phyloP scores from a whole-genome alignment of 1,140 invertebrate genomes.

The Trichonephila clavata region DNA sequence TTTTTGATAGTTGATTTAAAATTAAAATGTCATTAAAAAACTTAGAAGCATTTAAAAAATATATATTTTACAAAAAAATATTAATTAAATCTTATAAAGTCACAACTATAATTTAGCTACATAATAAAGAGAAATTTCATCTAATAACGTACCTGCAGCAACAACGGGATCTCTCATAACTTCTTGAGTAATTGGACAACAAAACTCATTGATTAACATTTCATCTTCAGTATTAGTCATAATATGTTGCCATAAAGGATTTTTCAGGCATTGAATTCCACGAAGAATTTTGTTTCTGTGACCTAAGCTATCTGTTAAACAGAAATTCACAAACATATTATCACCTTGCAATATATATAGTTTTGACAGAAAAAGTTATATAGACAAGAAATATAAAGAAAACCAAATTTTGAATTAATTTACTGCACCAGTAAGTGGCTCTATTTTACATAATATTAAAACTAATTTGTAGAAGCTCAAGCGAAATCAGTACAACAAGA shows the following conservation, averaged over 20 bases:
- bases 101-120: not conserved
- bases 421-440: no score
- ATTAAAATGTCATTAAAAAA: no score
- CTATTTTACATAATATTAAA: no score
- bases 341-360: no score
- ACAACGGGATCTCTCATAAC: constrained; percentile 90
- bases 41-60: no score
- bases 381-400: no score
- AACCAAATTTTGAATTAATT: no score
- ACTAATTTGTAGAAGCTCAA: no score
- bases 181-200: constrained; percentile 92
- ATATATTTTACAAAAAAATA: no score
- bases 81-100: not conserved
- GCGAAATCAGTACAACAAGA: no score
- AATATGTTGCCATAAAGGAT: constrained; percentile 79
- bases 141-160: constrained; percentile 83
- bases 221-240: constrained; percentile 67
- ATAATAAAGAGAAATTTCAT: not conserved
- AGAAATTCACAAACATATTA: not conserved
- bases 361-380: no score
- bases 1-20: no score
- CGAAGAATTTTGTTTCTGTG: constrained; percentile 82
- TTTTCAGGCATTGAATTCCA: constrained; percentile 77
- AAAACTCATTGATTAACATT: constrained; percentile 84
- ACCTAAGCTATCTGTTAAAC: constrained; percentile 79